A percentile compares a stretch with the other conserved stretches of the same genome.
Conservation (phyloP, 2,113 vertebrate genomes). For the Chaetura pelagica region DNA sequence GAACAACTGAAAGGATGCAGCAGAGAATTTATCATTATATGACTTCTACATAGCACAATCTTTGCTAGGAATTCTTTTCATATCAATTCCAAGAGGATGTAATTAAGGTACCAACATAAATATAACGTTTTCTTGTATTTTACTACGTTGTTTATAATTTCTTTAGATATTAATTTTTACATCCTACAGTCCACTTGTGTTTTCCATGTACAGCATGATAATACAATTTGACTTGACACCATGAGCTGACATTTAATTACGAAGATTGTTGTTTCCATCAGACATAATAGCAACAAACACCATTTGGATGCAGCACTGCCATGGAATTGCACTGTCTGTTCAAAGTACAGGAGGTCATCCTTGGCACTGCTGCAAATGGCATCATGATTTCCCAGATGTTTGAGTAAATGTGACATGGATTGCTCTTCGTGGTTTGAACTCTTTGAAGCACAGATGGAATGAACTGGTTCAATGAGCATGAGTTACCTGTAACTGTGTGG, state of each 20-base stretch:
- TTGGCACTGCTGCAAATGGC: background rate
- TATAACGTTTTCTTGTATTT: background rate
- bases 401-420: background rate
- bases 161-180: background rate
- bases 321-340: background rate
- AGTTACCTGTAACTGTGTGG: background rate
- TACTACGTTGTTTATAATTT: background rate
- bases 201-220: background rate
- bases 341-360: background rate
- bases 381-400: background rate
- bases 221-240: background rate
- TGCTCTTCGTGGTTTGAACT: background rate
- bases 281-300: background rate
- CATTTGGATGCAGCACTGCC: accelerated
- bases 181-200: background rate
- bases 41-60: background rate
- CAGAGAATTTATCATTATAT: background rate
- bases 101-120: background rate
- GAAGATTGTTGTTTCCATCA: background rate
- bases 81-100: background rate
- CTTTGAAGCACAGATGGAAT: background rate
- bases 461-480: background rate
- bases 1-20: background rate
- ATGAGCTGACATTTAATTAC: background rate
- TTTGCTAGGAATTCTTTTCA: background rate